phyloP scores from a whole-genome alignment of 2,113 vertebrate species.

The Dunckerocampus dactyliophorus region DNA sequence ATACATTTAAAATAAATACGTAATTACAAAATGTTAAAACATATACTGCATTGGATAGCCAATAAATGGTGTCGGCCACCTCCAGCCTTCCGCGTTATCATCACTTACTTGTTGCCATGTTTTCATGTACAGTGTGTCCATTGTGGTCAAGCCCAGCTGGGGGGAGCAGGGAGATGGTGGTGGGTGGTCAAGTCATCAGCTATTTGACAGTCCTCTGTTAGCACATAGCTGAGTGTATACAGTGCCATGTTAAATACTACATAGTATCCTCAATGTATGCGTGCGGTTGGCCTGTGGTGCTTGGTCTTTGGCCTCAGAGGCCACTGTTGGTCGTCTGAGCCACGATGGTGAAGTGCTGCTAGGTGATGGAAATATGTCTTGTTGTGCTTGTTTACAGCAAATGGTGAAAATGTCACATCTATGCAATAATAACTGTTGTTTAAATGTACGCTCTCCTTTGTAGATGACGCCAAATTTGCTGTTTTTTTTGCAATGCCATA shows the following conservation, averaged over 20 bases:
- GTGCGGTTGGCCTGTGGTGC: not conserved
- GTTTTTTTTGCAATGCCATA: too few species aligned
- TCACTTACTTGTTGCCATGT: not conserved
- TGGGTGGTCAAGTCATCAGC: slow-evolving; percentile 47
- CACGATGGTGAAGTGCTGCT: not conserved
- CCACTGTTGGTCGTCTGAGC: not conserved
- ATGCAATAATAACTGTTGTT: not conserved
- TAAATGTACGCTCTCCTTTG: slow-evolving; percentile 1
- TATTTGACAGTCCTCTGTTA: slow-evolving; percentile 62
- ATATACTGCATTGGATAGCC: too few species aligned
- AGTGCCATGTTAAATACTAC: slow-evolving; percentile 64
- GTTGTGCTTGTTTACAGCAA: not conserved
- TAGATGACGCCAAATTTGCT: slow-evolving; percentile 88
- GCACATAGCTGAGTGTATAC: slow-evolving; percentile 50
- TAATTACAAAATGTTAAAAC: too few species aligned
- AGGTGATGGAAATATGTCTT: not conserved
- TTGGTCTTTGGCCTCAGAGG: not conserved
- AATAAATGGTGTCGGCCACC: too few species aligned
- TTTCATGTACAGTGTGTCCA: not conserved
- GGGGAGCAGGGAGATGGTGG: too few species aligned
- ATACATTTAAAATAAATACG: too few species aligned
- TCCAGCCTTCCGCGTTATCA: not conserved
- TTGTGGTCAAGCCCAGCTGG: not conserved
- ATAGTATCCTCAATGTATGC: slow-evolving; percentile 35
- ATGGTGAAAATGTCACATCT: not conserved